phyloP scores from a whole-genome alignment of 1,140 invertebrate species.

The Lethocerus indicus region DNA sequence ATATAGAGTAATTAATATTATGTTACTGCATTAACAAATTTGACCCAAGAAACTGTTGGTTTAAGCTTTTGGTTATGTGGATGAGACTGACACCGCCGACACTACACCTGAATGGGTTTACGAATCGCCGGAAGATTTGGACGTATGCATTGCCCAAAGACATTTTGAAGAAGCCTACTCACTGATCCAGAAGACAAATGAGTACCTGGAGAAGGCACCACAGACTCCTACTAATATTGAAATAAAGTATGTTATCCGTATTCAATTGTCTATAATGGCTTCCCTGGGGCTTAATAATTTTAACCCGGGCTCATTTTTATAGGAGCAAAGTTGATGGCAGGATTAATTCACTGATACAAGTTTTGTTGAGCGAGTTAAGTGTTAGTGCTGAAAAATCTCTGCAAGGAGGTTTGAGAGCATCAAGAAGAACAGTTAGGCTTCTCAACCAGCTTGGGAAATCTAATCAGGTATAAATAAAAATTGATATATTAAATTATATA shows the following conservation, averaged over 20 bases:
- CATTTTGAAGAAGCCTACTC: conserved; percentile 90
- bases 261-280: too few relatives aligned
- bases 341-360: conserved; percentile 60
- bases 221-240: conserved; percentile 9
- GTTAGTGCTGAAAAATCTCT: conserved; percentile 73
- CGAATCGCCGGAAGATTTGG: conserved; percentile 86
- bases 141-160: conserved; percentile 91
- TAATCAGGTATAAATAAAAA: conserved; percentile 31
- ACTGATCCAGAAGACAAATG: conserved; percentile 57
- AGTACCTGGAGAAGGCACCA: conserved; percentile 25
- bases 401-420: conserved; percentile 80
- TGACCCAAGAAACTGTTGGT: background rate
- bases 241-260: conserved; percentile 13
- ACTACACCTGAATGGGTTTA: conserved; percentile 69
- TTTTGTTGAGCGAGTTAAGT: conserved; percentile 75
- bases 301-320: conserved; percentile 13
- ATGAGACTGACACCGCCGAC: conserved; percentile 31
- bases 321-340: conserved; percentile 50
- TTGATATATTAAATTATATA: too few relatives aligned
- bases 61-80: conserved; percentile 16
- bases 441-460: conserved; percentile 68
- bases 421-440: conserved; percentile 68
- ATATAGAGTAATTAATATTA: too few relatives aligned
- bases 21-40: background rate
- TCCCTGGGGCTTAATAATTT: too few relatives aligned